Conservation (phyloP, 1,140 invertebrate genomes). For the Cyrtorhinus lividipennis region DNA sequence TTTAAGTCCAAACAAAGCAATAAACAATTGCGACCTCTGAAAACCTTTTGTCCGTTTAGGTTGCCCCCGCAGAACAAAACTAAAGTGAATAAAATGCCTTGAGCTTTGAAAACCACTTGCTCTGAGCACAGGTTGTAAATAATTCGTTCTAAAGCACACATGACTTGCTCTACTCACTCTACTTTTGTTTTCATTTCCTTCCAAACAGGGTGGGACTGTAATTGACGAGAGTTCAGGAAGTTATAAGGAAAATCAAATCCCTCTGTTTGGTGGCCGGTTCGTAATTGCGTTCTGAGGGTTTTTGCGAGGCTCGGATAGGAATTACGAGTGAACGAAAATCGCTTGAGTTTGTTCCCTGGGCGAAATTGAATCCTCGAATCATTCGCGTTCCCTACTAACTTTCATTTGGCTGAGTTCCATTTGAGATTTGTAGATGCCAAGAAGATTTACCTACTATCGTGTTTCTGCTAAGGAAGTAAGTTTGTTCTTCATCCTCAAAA, state of each 20-base stretch:
- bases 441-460: too few relatives aligned
- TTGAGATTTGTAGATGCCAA: too few relatives aligned
- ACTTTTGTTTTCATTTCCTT: conserved; percentile 12
- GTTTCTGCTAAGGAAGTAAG: too few relatives aligned
- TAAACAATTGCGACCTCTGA: conserved; percentile 9
- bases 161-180: background rate
- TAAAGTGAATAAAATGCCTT: conserved; percentile 9
- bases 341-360: too few relatives aligned
- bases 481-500: too few relatives aligned
- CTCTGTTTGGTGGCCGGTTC: too few relatives aligned
- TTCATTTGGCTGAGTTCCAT: too few relatives aligned
- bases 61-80: background rate
- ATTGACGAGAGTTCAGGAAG: background rate
- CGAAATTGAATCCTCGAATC: too few relatives aligned
- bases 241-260: background rate
- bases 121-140: background rate
- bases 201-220: background rate
- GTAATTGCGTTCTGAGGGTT: too few relatives aligned
- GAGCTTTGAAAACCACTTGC: background rate
- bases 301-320: too few relatives aligned
- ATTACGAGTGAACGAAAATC: too few relatives aligned
- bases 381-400: too few relatives aligned
- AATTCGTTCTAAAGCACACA: background rate
- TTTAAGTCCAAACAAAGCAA: conserved; percentile 11
- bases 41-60: background rate